Evolutionary conservation across 2,797 vertebrate species (phyloP).

Genomic region (Gymnopithys bicolor): DNA sequence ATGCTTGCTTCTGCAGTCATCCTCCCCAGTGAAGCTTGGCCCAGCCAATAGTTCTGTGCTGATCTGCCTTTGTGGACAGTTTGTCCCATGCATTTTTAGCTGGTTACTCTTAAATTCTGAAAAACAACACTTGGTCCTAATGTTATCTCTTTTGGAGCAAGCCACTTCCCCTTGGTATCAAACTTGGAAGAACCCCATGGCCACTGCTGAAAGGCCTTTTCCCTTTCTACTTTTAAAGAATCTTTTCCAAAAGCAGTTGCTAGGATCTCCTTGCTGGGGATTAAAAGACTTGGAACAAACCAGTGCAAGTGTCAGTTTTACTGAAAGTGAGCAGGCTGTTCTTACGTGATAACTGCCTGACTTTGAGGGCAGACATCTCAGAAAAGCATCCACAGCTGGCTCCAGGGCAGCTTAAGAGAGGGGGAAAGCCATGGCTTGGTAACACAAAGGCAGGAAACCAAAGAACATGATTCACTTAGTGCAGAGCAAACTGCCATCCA

Average conservation of each 20-base stretch:
- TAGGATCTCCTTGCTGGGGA: not conserved
- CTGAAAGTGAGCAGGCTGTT: not conserved
- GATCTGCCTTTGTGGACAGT: not conserved
- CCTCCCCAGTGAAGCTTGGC: not conserved
- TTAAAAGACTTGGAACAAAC: not conserved
- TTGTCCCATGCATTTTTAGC: not conserved
- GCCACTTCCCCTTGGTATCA: not conserved
- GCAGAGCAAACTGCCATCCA: not conserved
- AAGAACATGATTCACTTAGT: not conserved
- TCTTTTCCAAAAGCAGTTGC: not conserved
- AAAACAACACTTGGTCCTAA: not conserved
- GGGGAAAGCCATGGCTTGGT: not conserved
- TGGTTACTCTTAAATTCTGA: not conserved
- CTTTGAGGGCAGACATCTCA: rapidly evolving
- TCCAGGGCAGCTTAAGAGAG: not conserved
- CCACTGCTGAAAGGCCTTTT: not conserved
- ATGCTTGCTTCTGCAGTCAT: not conserved
- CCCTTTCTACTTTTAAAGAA: not conserved
- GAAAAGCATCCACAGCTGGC: not conserved
- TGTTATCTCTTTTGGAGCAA: not conserved
- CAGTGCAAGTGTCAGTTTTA: not conserved
- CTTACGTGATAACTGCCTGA: not conserved
- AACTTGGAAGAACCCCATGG: not conserved
- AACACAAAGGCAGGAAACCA: not conserved
- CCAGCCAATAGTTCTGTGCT: not conserved